Percentiles rank a stretch among this genome's conserved stretches.
phyloP scores from a whole-genome alignment of 2,797 vertebrate genomes.

The Capromys pilorides region DNA sequence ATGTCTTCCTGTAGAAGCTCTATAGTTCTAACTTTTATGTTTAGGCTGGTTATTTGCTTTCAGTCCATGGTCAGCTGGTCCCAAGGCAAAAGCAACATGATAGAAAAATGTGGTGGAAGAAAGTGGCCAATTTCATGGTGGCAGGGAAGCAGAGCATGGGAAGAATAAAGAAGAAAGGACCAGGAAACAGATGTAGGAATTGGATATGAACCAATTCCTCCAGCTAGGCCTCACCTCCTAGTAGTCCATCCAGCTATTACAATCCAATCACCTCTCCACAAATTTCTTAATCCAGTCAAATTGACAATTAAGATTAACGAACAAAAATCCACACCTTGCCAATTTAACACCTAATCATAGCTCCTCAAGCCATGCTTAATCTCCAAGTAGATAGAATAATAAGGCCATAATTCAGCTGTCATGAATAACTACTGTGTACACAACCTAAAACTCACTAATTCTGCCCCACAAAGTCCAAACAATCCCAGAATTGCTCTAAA shows the following conservation, averaged over 20 bases:
- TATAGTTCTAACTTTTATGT: neutral
- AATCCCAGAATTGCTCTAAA: neutral
- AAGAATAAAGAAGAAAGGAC: neutral
- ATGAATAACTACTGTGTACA: neutral
- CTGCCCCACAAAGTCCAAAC: neutral
- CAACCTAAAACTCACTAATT: neutral
- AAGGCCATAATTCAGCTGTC: neutral
- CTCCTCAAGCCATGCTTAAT: neutral
- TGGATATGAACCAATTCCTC: neutral
- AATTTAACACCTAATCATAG: neutral
- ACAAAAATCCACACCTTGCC: neutral
- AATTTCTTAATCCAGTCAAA: neutral
- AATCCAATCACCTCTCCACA: neutral
- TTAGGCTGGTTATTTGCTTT: neutral
- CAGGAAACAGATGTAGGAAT: neutral
- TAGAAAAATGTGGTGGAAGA: neutral
- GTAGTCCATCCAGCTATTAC: neutral
- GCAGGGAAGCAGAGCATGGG: neutral
- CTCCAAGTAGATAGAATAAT: neutral
- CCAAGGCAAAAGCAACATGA: neutral
- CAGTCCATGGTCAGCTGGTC: neutral
- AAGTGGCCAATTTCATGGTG: neutral
- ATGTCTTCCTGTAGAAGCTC: neutral
- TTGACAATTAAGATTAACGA: neutral
- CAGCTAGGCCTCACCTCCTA: neutral